phyloP scores from a whole-genome alignment of 2,797 vertebrate species.

The Spinibarbus caldwelli region DNA sequence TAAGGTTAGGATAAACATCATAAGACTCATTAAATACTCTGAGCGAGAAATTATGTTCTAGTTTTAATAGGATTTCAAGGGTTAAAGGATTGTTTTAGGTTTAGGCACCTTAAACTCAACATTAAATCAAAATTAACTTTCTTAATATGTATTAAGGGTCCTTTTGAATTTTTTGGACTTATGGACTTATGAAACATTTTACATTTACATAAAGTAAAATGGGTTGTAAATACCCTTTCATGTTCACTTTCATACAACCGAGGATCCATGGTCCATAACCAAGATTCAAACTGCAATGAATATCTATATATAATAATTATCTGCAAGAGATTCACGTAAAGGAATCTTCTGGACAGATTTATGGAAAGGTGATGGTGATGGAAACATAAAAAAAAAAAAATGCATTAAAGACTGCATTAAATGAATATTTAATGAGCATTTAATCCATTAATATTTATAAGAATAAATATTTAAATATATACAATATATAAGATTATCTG shows the following conservation, averaged over 20 bases:
- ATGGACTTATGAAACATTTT: not conserved
- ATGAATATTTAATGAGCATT: not conserved
- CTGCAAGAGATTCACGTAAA: not conserved
- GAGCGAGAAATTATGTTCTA: not conserved
- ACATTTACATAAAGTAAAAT: not conserved
- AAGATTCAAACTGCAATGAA: not conserved
- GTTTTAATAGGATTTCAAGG: not conserved
- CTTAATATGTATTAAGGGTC: no score
- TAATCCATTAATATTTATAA: not conserved
- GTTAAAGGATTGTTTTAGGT: not conserved
- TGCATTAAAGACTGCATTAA: not conserved
- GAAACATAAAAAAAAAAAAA: not conserved
- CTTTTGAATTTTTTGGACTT: no score
- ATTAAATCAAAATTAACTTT: not conserved
- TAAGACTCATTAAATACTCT: conserved; percentile 35
- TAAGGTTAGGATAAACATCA: conserved; percentile 51
- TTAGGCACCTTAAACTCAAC: not conserved
- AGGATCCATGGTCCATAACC: not conserved
- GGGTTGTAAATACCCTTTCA: not conserved
- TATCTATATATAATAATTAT: not conserved
- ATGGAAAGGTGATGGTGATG: not conserved
- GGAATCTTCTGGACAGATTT: not conserved
- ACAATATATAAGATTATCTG: not conserved
- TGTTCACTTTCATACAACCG: not conserved
- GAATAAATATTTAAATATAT: no score